These are phyloP conservation scores for Lochmaea capreae DNA, from an alignment of 2,888 invertebrate genomes.

Conservation along the genomic window DNA sequence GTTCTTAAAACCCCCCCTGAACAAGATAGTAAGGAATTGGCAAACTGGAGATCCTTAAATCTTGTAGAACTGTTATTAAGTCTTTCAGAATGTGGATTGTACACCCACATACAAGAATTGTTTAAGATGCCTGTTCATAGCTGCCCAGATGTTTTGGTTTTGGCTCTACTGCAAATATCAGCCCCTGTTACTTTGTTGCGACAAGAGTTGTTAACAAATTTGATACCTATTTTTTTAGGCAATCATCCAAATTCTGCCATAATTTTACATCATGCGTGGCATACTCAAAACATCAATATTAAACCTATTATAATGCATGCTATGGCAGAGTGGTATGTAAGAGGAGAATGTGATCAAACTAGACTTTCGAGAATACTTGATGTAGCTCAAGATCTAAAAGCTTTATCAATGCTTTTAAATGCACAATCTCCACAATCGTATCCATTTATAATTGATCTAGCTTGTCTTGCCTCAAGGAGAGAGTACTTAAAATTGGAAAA, in stretches of 20 bases:
- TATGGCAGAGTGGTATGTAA: constrained; percentile 97
- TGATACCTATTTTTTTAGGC: constrained; percentile 93
- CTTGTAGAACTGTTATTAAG: constrained; percentile 88
- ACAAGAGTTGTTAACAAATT: constrained; percentile 86
- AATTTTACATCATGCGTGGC: constrained; percentile 97
- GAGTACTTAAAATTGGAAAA: constrained; percentile 98
- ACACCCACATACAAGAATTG: constrained; percentile 84
- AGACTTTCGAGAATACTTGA: constrained; percentile 91
- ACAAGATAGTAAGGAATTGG: constrained; percentile 92
- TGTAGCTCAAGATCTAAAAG: constrained; percentile 95
- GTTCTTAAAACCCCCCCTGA: constrained; percentile 94
- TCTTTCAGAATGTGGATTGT: constrained; percentile 89
- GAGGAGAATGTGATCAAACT: constrained; percentile 93
- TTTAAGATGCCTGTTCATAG: constrained; percentile 93
- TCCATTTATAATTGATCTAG: constrained; percentile 97
- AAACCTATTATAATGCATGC: constrained; percentile 92
- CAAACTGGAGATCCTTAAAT: constrained; percentile 93
- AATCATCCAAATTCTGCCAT: constrained; percentile 97
- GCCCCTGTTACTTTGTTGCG: constrained; percentile 82
- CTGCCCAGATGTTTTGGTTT: constrained; percentile 93
- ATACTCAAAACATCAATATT: constrained; percentile 77
- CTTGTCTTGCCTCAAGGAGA: constrained; percentile 92
- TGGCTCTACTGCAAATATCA: constrained; percentile 89
- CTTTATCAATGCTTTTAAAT: constrained; percentile 90
- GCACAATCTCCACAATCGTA: constrained; percentile 83